phyloP scores from a whole-genome alignment of 1,140 invertebrate genomes.

The Drosophila pandora region DNA sequence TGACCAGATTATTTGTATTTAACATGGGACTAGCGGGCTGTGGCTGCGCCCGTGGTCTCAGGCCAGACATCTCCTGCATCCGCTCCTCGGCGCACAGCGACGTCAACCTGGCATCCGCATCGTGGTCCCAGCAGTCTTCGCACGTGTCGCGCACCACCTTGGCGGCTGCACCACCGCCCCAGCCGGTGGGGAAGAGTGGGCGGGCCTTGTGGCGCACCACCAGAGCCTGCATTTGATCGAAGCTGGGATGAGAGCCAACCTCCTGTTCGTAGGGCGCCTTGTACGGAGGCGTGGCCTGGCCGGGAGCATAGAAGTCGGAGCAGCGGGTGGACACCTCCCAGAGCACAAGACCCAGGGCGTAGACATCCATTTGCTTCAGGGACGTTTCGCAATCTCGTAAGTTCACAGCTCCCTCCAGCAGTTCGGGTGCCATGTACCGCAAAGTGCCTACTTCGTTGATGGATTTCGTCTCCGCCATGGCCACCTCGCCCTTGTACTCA shows the following conservation, averaged over 20 bases:
- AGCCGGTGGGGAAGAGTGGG: slow-evolving; percentile 89
- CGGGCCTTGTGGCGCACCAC: slow-evolving; percentile 94
- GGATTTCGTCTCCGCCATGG: slow-evolving; percentile 89
- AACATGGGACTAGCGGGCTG: slow-evolving; percentile 74
- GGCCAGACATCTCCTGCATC: slow-evolving; percentile 89
- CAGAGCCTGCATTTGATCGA: slow-evolving; percentile 86
- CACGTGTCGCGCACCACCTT: slow-evolving; percentile 93
- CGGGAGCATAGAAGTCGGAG: slow-evolving; percentile 87
- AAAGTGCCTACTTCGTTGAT: slow-evolving; percentile 94
- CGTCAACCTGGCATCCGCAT: slow-evolving; percentile 95
- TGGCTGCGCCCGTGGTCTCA: slow-evolving; percentile 78
- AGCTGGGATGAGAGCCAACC: slow-evolving; percentile 86
- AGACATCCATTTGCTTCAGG: slow-evolving; percentile 97
- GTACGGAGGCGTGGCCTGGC: slow-evolving; percentile 88
- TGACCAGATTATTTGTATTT: slow-evolving; percentile 75
- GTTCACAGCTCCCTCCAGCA: slow-evolving; percentile 96
- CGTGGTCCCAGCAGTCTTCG: slow-evolving; percentile 97
- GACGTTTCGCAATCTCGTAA: slow-evolving; percentile 91
- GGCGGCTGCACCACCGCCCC: slow-evolving; percentile 85
- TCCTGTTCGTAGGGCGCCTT: slow-evolving; percentile 92
- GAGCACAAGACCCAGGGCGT: slow-evolving; percentile 94
- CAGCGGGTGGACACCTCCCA: slow-evolving; percentile 94
- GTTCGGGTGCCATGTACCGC: slow-evolving; percentile 97
- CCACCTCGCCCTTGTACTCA: slow-evolving; percentile 88
- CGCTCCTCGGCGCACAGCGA: slow-evolving; percentile 95